Percentiles rank a stretch among this genome's conserved stretches.
Conservation (phyloP, 2,797 vertebrate genomes). For the Zenarchopterus dispar region DNA sequence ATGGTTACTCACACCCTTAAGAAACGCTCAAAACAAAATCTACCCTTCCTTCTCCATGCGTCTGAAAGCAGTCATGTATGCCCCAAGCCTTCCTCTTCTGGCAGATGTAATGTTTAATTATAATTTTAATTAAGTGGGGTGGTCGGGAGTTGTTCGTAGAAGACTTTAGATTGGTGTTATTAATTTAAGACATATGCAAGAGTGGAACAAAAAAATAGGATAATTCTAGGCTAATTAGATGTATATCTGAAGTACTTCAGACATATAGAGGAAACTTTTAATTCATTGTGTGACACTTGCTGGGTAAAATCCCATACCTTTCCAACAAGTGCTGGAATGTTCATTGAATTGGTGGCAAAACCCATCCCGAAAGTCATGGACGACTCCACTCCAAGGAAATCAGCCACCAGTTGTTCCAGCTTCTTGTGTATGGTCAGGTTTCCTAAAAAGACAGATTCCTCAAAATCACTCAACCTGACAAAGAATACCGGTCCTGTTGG, state of each 20-base stretch:
- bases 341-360: conserved; percentile 97
- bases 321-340: conserved; percentile 90
- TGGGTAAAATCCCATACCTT: conserved; percentile 68
- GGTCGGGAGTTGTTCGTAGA: conserved; percentile 46
- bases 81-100: conserved; percentile 50
- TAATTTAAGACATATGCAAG: conserved; percentile 58
- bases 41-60: conserved; percentile 56
- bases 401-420: conserved; percentile 82
- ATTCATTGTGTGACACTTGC: neutral
- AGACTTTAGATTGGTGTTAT: conserved; percentile 59
- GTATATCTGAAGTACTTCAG: conserved; percentile 34
- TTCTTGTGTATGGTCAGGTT: conserved; percentile 90
- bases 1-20: conserved; percentile 69
- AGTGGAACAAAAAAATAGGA: conserved; percentile 53
- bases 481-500: conserved; percentile 8
- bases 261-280: neutral
- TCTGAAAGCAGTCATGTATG: conserved; percentile 47
- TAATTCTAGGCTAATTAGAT: conserved; percentile 47
- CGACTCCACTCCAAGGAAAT: conserved; percentile 88
- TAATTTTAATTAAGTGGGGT: conserved; percentile 71
- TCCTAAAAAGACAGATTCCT: conserved; percentile 71
- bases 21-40: conserved; percentile 67
- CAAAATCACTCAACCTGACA: conserved; percentile 23
- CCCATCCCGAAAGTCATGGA: conserved; percentile 97
- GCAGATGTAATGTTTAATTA: conserved; percentile 76